These are phyloP conservation scores for Choloepus hoffmanni DNA, from an alignment of 2,113 vertebrate species.

Conservation along the genomic window DNA sequence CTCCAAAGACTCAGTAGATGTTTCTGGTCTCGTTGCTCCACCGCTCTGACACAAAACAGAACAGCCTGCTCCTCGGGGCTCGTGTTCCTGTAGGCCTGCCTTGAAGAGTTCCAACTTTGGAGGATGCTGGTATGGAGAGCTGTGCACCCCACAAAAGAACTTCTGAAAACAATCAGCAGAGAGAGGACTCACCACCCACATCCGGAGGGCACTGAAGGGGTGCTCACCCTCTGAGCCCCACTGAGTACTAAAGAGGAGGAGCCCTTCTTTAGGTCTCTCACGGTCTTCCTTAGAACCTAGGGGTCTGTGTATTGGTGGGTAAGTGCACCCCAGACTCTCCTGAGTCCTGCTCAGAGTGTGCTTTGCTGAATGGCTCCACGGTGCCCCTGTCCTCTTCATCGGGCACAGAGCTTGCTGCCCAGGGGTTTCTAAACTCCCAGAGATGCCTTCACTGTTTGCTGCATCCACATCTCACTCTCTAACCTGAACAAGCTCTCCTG, in stretches of 20 bases:
- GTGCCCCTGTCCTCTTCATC: no score
- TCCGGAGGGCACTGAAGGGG: not conserved
- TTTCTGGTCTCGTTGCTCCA: accelerated
- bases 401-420: accelerated
- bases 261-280: not conserved
- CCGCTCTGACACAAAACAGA: not conserved
- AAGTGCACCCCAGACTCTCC: no score
- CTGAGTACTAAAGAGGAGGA: not conserved
- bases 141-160: not conserved
- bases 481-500: not conserved
- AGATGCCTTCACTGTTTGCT: not conserved
- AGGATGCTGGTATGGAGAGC: no score
- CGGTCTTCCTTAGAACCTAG: not conserved
- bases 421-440: accelerated
- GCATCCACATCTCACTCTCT: not conserved
- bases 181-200: not conserved
- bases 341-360: accelerated
- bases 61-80: not conserved
- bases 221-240: not conserved
- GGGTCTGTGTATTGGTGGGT: accelerated
- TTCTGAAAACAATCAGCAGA: not conserved
- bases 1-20: accelerated
- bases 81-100: accelerated
- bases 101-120: not conserved
- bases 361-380: accelerated